phyloP scores from a whole-genome alignment of 1,140 invertebrate species.

The Mya arenaria region DNA sequence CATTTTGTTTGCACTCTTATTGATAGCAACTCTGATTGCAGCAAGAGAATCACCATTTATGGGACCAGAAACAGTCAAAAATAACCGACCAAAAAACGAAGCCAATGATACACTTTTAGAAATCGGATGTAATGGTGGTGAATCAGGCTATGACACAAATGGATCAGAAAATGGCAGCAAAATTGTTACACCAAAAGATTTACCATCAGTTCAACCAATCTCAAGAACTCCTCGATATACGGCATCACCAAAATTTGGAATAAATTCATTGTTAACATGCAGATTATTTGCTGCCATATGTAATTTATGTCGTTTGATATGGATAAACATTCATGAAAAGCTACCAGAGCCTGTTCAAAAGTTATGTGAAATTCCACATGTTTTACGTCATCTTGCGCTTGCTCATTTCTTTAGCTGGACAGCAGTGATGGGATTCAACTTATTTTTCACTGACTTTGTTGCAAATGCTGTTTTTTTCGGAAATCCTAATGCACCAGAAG shows the following conservation, averaged over 20 bases:
- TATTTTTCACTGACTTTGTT: conserved; percentile 84
- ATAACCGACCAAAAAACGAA: conserved; percentile 1
- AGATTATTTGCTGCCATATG: conserved; percentile 23
- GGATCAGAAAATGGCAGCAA: conserved; percentile 56
- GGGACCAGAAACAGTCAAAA: background rate
- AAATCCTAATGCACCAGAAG: conserved; percentile 79
- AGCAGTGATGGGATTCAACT: conserved; percentile 82
- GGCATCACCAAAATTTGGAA: background rate
- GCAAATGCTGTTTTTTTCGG: conserved; percentile 82
- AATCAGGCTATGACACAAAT: conserved; percentile 70
- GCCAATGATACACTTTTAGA: conserved; percentile 6
- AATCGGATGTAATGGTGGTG: conserved; percentile 41
- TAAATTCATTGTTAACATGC: conserved; percentile 18
- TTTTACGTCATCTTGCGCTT: conserved; percentile 77
- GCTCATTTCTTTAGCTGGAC: conserved; percentile 81
- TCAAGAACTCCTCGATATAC: background rate
- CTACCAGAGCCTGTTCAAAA: conserved; percentile 71
- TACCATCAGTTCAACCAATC: background rate
- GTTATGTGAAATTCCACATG: conserved; percentile 76
- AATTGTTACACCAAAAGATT: background rate
- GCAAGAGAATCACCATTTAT: conserved; percentile 71
- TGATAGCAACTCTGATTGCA: conserved; percentile 72
- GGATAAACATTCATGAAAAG: conserved; percentile 56
- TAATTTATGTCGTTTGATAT: conserved; percentile 43
- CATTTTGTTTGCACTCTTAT: conserved; percentile 72